A percentile compares a stretch with the other conserved stretches of the same genome.
Evolutionary conservation across 2,888 invertebrate genomes (phyloP).

Genomic region (Stenodera caucasica): DNA sequence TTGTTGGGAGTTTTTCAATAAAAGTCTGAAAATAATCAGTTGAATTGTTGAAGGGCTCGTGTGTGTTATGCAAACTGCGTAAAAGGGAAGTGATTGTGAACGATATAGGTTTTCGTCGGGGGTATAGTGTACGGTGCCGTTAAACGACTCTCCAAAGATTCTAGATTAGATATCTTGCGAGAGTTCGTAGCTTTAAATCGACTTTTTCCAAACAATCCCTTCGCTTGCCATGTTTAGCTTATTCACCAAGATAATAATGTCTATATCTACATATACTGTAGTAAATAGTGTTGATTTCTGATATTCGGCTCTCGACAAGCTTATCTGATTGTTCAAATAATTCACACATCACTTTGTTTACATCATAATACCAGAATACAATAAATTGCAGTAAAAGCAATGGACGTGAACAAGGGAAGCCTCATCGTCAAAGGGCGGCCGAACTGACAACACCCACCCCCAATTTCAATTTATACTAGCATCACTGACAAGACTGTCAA

Average conservation of each 20-base stretch:
- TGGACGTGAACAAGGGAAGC: neutral
- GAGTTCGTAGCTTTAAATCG: constrained; percentile 51
- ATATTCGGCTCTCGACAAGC: constrained; percentile 13
- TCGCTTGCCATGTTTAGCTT: constrained; percentile 27
- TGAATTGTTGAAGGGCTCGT: neutral
- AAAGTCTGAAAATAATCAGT: too few species aligned
- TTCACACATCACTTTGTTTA: constrained; percentile 31
- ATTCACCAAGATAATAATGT: constrained; percentile 30
- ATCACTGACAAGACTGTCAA: constrained; percentile 2
- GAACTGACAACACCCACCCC: neutral
- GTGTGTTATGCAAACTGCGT: constrained; percentile 44
- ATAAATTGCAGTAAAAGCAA: neutral
- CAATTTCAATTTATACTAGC: constrained; percentile 2
- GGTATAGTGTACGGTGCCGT: constrained; percentile 35
- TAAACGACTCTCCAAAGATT: constrained; percentile 54
- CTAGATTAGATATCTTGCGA: constrained; percentile 52
- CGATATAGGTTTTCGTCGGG: constrained; percentile 46
- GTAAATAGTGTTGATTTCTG: constrained; percentile 13
- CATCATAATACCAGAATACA: constrained; percentile 19
- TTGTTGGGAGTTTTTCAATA: too few species aligned
- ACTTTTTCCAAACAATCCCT: constrained; percentile 48
- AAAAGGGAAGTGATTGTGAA: constrained; percentile 47
- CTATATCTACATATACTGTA: neutral
- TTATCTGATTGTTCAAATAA: constrained; percentile 29
- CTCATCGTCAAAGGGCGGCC: neutral